Evolutionary conservation across 64 coral and sea anemone species (phyloP).

Genomic region (Acropora tenuis): DNA sequence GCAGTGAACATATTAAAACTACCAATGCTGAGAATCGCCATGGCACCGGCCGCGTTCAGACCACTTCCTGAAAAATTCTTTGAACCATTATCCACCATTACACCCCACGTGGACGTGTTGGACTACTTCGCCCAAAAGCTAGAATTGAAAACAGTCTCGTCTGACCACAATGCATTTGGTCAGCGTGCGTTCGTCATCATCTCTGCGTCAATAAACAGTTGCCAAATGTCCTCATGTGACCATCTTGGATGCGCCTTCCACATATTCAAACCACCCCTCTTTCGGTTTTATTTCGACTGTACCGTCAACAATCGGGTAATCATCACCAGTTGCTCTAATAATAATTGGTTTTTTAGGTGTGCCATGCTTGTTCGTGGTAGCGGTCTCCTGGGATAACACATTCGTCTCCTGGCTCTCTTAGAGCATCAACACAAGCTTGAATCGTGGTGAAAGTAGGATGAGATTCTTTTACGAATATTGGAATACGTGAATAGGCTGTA

Average conservation of each 20-base stretch:
- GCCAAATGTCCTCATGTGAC: conserved; percentile 61
- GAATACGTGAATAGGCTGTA: background rate
- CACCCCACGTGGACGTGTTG: conserved; percentile 35
- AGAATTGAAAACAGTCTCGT: conserved; percentile 74
- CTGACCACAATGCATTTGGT: conserved; percentile 80
- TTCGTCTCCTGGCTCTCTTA: conserved; percentile 50
- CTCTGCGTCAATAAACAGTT: conserved; percentile 58
- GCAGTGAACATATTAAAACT: conserved; percentile 85
- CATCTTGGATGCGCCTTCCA: conserved; percentile 34
- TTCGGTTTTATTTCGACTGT: conserved; percentile 47
- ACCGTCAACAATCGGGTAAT: conserved; percentile 77
- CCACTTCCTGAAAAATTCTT: conserved; percentile 82
- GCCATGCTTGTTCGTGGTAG: conserved; percentile 78
- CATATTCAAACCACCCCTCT: conserved; percentile 50
- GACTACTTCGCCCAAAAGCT: conserved; percentile 78
- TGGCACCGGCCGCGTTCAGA: conserved; percentile 68
- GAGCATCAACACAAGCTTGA: conserved; percentile 54
- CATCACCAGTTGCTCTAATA: conserved; percentile 57
- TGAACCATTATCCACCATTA: conserved; percentile 72
- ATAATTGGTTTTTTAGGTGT: conserved; percentile 28
- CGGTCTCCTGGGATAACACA: conserved; percentile 64
- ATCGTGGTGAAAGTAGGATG: conserved; percentile 21
- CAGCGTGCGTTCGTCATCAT: conserved; percentile 89
- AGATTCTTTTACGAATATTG: background rate
- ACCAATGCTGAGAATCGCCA: conserved; percentile 83